A percentile compares a stretch with the other conserved stretches of the same genome.
These are phyloP conservation scores for Zygothrica quintamaculata DNA, from an alignment of 2,888 invertebrate species.

Conservation along the genomic window DNA sequence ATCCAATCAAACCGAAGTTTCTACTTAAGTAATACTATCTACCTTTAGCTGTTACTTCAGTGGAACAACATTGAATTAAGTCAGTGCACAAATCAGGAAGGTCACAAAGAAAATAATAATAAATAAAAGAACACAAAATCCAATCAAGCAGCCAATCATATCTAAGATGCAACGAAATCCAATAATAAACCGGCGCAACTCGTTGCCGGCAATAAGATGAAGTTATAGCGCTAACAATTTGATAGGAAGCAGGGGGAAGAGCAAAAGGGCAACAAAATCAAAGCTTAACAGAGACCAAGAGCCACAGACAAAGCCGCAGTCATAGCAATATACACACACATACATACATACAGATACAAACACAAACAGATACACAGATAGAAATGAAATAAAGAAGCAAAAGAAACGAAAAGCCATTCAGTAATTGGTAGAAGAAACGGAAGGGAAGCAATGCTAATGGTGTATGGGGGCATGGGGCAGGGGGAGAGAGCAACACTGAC, in stretches of 20 bases:
- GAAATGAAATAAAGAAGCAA: constrained; percentile 8
- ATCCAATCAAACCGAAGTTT: too few species aligned
- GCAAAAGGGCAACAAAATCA: constrained; percentile 51
- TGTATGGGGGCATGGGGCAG: constrained; percentile 3
- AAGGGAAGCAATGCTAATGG: too few species aligned
- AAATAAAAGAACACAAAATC: not conserved
- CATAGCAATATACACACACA: constrained; percentile 19
- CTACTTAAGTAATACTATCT: too few species aligned
- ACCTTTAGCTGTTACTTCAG: too few species aligned
- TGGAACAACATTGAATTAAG: not conserved
- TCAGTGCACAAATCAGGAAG: not conserved
- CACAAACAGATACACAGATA: constrained; percentile 33
- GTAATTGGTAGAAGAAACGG: constrained; percentile 2
- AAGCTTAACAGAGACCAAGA: constrained; percentile 55
- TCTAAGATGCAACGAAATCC: constrained; percentile 42
- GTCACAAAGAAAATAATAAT: constrained; percentile 1
- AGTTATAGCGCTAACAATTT: constrained; percentile 31
- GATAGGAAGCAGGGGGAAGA: too few species aligned
- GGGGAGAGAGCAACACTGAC: constrained; percentile 56
- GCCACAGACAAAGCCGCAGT: constrained; percentile 18
- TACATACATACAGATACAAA: constrained; percentile 26
- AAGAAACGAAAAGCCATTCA: constrained; percentile 40
- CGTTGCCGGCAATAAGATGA: constrained; percentile 42
- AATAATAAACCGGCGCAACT: constrained; percentile 31
- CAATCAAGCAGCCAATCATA: constrained; percentile 35